phyloP scores from a whole-genome alignment of 2,888 invertebrate genomes.

The Allacma fusca region DNA sequence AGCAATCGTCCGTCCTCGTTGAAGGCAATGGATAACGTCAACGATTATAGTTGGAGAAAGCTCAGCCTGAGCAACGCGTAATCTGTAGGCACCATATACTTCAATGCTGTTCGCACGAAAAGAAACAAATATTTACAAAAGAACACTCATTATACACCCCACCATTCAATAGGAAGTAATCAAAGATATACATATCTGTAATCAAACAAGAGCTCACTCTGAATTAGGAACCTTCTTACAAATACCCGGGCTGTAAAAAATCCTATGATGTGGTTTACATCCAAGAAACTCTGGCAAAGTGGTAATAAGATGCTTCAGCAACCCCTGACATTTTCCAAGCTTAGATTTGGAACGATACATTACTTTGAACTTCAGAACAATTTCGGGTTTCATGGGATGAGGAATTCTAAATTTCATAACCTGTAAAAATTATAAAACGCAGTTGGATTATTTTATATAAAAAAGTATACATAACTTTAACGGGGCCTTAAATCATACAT shows the following conservation, averaged over 20 bases:
- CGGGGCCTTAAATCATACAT: no score
- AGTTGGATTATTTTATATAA: background rate
- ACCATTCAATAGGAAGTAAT: no score
- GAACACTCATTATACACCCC: no score
- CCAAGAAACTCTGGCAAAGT: constrained; percentile 21
- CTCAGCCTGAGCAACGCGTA: constrained; percentile 34
- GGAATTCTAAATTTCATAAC: background rate
- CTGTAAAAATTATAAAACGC: background rate
- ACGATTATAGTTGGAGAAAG: background rate
- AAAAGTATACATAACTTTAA: background rate
- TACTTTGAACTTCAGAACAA: background rate
- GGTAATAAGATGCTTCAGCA: constrained; percentile 19
- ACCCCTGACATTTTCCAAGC: background rate
- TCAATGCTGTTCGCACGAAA: constrained; percentile 27
- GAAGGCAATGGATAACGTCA: constrained; percentile 21
- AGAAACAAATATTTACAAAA: background rate
- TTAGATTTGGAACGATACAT: constrained; percentile 19
- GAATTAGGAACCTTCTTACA: constrained; percentile 7
- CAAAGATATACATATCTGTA: no score
- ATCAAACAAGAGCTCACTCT: constrained; percentile 32
- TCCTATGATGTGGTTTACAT: constrained; percentile 17
- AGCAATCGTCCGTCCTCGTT: background rate
- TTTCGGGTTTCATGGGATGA: background rate
- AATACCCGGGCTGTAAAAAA: constrained; percentile 24
- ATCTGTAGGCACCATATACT: constrained; percentile 34